Percentiles rank a stretch among this genome's conserved stretches.
phyloP scores from a whole-genome alignment of 2,797 vertebrate genomes.

The Chaetophractus vellerosus region DNA sequence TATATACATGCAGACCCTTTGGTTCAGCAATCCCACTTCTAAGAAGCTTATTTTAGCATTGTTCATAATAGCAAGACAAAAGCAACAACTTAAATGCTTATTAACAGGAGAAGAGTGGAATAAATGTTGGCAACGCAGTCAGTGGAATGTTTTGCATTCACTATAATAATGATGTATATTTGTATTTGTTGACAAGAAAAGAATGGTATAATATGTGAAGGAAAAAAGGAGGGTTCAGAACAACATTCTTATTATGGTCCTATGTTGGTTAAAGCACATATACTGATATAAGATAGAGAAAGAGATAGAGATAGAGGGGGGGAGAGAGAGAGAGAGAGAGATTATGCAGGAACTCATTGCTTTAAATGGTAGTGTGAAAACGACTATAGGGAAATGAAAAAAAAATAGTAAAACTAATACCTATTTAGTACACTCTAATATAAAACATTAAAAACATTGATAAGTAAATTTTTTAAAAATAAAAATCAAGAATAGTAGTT shows the following conservation, averaged over 20 bases:
- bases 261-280: background rate
- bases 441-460: no score
- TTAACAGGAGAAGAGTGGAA: background rate
- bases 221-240: background rate
- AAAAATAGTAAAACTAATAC: no score
- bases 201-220: background rate
- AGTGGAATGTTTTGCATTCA: slow-evolving; percentile 28
- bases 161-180: background rate
- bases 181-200: slow-evolving; percentile 38
- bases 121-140: background rate
- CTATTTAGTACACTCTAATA: no score
- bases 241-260: background rate
- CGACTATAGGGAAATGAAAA: no score
- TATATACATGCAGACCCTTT: background rate
- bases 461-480: background rate
- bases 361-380: background rate
- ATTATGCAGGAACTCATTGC: no score
- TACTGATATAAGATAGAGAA: background rate
- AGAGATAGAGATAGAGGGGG: background rate
- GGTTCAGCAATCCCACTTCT: background rate
- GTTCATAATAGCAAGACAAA: slow-evolving; percentile 17
- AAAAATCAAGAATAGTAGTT: background rate
- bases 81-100: background rate
- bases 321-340: no score
- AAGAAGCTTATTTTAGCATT: background rate